phyloP scores from a whole-genome alignment of 2,113 vertebrate genomes.

The Gobio gobio region DNA sequence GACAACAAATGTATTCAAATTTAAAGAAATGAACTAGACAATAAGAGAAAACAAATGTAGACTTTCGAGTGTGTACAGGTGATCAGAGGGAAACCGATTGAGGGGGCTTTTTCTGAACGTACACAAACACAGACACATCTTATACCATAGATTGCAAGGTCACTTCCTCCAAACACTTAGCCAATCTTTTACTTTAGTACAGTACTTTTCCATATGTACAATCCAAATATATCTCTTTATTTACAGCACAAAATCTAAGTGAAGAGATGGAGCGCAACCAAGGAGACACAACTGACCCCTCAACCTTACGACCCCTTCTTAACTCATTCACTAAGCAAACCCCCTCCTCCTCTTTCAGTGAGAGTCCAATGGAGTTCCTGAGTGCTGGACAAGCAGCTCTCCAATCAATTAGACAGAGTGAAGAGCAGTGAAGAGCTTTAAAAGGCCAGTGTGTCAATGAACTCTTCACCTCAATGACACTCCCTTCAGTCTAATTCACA shows the following conservation, averaged over 20 bases:
- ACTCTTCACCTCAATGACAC: slow-evolving; percentile 39
- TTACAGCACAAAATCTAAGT: not conserved
- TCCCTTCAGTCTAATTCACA: slow-evolving; percentile 29
- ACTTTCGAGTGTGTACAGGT: not conserved
- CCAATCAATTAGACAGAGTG: slow-evolving; percentile 52
- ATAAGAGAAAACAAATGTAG: not conserved
- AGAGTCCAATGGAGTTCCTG: slow-evolving; percentile 33
- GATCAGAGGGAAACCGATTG: not conserved
- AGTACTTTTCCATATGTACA: not conserved
- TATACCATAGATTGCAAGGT: not conserved
- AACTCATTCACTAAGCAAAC: slow-evolving; percentile 16
- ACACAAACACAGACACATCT: not conserved
- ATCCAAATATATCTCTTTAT: not conserved
- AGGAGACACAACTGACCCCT: slow-evolving; percentile 15
- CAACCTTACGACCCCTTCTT: not conserved
- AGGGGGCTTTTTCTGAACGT: not conserved
- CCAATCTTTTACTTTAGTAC: not conserved
- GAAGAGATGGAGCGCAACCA: not conserved
- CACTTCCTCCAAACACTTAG: not conserved
- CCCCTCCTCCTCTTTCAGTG: slow-evolving; percentile 23
- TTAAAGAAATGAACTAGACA: not conserved
- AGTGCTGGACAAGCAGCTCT: slow-evolving; percentile 42
- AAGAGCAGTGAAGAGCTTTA: slow-evolving; percentile 31
- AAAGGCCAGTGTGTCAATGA: slow-evolving; percentile 50
- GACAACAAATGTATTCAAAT: not conserved